Conservation (phyloP, 2,797 vertebrate species). For the Acipenser ruthenus region DNA sequence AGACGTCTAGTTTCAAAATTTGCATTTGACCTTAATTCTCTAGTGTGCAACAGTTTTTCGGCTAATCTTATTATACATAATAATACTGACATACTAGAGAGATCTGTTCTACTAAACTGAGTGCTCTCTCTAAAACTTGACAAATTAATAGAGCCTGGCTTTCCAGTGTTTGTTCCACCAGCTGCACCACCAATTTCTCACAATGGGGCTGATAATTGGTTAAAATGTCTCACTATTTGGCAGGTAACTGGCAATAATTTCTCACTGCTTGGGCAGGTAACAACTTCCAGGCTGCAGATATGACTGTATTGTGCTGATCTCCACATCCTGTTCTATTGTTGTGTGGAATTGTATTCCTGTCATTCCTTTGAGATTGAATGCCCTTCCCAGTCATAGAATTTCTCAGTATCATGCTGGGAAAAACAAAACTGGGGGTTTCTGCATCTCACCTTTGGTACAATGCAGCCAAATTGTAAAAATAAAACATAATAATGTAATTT, state of each 20-base stretch:
- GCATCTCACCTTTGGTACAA: no score
- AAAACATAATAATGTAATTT: no score
- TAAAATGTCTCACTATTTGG: conserved; percentile 37
- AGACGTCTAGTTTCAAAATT: conserved; percentile 66
- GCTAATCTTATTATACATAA: conserved; percentile 68
- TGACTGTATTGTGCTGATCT: no score
- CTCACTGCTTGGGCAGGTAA: neutral
- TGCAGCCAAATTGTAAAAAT: no score
- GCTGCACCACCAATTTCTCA: conserved; percentile 39
- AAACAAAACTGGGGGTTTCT: no score
- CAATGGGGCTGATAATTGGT: conserved; percentile 52
- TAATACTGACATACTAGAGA: conserved; percentile 33
- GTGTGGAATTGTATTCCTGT: no score
- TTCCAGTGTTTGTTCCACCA: no score
- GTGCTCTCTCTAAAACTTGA: conserved; percentile 19
- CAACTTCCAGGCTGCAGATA: no score
- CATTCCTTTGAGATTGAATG: no score
- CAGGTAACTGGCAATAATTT: neutral
- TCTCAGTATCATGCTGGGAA: no score
- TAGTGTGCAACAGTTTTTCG: conserved; percentile 49
- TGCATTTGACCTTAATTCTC: conserved; percentile 72
- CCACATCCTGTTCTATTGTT: no score
- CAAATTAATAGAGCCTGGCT: conserved; percentile 44
- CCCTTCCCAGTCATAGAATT: no score
- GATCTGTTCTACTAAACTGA: neutral